Base-by-base conservation (phyloP, 1,140 invertebrate genomes). In the Drosophila melanogaster region DNA sequence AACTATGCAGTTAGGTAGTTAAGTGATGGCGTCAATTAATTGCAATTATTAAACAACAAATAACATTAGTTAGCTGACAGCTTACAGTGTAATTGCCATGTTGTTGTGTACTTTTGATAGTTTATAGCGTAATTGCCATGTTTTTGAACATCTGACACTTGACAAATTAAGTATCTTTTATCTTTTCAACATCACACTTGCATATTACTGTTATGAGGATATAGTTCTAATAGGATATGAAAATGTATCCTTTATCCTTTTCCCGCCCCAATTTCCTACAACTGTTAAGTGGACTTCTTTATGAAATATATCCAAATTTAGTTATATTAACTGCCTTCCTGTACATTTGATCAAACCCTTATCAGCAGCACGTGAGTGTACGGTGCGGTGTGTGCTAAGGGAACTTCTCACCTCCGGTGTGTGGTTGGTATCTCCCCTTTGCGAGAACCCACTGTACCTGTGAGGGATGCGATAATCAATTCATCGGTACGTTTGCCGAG, bases 381-480 rank as follows among this genome's bases (percentile, higher is more conserved):
- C 19, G 11, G 11, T 14, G 65, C 50, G 26, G 11, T 56, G 66
- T 70, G 41, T 70, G 64, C 24, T 49, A 26, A 70, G 67, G 67
- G 49, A 56, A 69, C 35, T 44, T 69, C 66, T 47, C 60, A 65
- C 59, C 41, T 65, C 22, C n/a, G 12, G 24, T 19, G 43, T 17
- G 30, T 35, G 49, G 30, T 15, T 12, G 30, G 37, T 50, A 61
- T 64, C 53, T 56, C 64, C 64, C 64, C 12, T 62, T 62, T 33
- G 38, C 26, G 26, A 70, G 64, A 30, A 70, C 26, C 17, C 58
- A 62, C 69, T 46, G 69, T 72, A 71, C 66, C 57, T 69, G 49
- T n/a, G 24, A 61, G 60, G 44, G 67, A 72, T 72, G 55, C 55
- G 69, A 72, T 72, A 72, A 59, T 72, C 69, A 72, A 72, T 72